Evolutionary conservation across 2,113 vertebrate genomes (phyloP).

Genomic region (Zosterops japonicus): DNA sequence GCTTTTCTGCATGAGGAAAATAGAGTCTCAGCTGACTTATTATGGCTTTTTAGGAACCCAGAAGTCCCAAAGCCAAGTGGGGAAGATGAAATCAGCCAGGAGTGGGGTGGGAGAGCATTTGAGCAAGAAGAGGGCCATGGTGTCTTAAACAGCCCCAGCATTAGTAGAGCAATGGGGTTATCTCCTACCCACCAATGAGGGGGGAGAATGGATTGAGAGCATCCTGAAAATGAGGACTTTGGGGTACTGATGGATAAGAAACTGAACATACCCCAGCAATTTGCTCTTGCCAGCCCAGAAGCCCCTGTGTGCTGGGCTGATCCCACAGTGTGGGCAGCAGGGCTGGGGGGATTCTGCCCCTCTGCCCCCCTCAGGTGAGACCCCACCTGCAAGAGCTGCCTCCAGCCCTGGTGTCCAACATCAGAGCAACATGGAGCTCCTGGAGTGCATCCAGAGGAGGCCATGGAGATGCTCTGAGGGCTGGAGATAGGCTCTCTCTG

Average conservation of each 20-base stretch:
- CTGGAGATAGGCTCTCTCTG: neutral
- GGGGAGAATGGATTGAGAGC: neutral
- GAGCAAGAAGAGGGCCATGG: neutral
- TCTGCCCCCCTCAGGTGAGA: neutral
- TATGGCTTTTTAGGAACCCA: neutral
- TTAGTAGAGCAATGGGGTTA: rapidly evolving
- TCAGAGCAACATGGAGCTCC: rapidly evolving
- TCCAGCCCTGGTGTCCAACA: neutral
- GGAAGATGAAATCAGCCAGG: neutral
- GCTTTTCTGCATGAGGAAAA: neutral
- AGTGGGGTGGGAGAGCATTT: neutral
- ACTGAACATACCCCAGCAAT: neutral
- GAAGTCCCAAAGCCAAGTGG: neutral
- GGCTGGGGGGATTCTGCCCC: neutral
- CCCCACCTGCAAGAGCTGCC: neutral
- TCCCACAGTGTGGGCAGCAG: neutral
- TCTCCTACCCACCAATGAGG: rapidly evolving
- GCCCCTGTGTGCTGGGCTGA: neutral
- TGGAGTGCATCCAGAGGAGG: neutral
- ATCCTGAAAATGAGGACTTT: neutral
- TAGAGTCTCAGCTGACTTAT: neutral
- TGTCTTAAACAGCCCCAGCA: neutral
- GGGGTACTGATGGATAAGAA: neutral
- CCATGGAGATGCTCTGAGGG: neutral
- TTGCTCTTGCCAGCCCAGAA: neutral